Percentiles rank a stretch among this genome's conserved stretches.
Conservation (phyloP, 2,113 vertebrate species). For the Bubalus kerabau region DNA sequence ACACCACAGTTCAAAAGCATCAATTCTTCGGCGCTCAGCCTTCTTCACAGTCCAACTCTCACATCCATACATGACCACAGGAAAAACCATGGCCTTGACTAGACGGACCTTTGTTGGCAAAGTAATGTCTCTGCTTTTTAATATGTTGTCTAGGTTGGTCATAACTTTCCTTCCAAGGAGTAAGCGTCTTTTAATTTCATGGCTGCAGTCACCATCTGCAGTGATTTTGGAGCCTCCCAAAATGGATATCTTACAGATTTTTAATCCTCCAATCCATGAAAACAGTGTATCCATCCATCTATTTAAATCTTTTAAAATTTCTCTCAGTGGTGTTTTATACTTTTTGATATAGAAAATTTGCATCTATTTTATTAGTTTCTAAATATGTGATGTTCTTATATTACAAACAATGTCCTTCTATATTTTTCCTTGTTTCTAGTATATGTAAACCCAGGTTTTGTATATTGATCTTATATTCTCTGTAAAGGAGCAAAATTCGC, state of each 20-base stretch:
- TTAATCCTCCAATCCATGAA: background rate
- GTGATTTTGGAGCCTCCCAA: too few relatives aligned
- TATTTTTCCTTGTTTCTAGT: background rate
- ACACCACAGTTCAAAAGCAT: too few relatives aligned
- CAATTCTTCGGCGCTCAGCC: accelerated
- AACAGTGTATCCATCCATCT: background rate
- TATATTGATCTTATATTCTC: background rate
- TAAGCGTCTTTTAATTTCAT: too few relatives aligned
- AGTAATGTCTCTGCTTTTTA: too few relatives aligned
- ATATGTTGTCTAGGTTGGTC: too few relatives aligned
- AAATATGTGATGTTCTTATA: background rate
- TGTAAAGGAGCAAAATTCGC: background rate
- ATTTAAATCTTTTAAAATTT: background rate
- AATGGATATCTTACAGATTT: background rate
- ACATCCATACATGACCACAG: too few relatives aligned
- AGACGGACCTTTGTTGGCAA: too few relatives aligned
- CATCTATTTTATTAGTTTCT: background rate
- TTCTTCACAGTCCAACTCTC: too few relatives aligned
- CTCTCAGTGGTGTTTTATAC: background rate
- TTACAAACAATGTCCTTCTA: background rate
- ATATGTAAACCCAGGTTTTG: background rate
- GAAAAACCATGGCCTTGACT: too few relatives aligned
- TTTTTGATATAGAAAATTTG: background rate
- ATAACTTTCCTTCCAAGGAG: too few relatives aligned
- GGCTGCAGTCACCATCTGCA: too few relatives aligned